Percentiles rank a stretch among this genome's conserved stretches.
phyloP scores from a whole-genome alignment of 2,113 vertebrate genomes.

The Thamnophis sirtalis region DNA sequence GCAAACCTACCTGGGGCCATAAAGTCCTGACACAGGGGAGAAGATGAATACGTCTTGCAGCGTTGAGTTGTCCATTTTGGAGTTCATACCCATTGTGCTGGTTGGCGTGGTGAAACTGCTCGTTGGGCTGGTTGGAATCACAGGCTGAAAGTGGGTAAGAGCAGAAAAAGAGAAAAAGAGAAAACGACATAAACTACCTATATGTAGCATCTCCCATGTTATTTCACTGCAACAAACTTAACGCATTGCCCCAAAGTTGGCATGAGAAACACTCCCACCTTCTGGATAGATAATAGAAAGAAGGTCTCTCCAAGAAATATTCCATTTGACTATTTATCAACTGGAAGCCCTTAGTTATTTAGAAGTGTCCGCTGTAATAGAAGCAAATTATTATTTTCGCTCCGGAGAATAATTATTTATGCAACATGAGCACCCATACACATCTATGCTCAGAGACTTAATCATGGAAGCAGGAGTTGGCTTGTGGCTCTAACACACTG shows the following conservation, averaged over 20 bases:
- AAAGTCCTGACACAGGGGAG: constrained; percentile 81
- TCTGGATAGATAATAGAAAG: neutral
- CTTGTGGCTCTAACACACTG: neutral
- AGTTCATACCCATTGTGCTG: constrained; percentile 78
- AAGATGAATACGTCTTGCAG: constrained; percentile 87
- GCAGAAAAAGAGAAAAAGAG: constrained; percentile 12
- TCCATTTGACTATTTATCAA: neutral
- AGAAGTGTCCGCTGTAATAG: neutral
- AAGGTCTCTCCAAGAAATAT: neutral
- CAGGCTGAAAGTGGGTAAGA: constrained; percentile 63
- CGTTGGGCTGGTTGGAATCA: constrained; percentile 76
- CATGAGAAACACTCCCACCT: neutral
- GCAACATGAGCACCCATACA: neutral
- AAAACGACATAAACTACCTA: neutral
- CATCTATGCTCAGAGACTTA: neutral
- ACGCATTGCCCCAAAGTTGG: neutral
- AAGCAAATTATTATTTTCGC: neutral
- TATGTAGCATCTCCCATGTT: too few species aligned
- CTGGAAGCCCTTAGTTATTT: neutral
- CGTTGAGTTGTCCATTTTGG: constrained; percentile 78
- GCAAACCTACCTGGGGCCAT: constrained; percentile 77
- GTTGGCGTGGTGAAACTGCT: constrained; percentile 81
- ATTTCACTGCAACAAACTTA: neutral
- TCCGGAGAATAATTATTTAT: neutral
- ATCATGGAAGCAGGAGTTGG: neutral